Evolutionary conservation across 2,888 invertebrate genomes (phyloP).

Genomic region (Baronia brevicornis): DNA sequence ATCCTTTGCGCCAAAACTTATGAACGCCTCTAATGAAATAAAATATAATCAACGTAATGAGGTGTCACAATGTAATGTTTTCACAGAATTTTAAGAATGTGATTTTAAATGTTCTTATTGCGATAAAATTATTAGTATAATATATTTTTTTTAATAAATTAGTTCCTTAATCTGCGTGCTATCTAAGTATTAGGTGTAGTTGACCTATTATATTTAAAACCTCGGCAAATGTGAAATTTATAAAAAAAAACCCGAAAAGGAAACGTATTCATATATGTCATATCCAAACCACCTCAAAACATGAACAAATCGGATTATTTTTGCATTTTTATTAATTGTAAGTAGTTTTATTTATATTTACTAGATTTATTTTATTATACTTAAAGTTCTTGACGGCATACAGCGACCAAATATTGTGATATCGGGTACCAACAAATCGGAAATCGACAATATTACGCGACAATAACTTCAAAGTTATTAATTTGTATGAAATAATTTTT

Average conservation of each 20-base stretch:
- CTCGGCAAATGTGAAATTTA: not conserved
- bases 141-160: too few relatives aligned
- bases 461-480: constrained; percentile 13
- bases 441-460: constrained; percentile 4
- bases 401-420: constrained; percentile 57
- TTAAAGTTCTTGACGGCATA: constrained; percentile 33
- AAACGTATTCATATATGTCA: not conserved
- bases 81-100: too few relatives aligned
- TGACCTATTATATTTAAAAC: not conserved
- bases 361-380: constrained; percentile 8
- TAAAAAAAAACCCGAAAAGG: not conserved
- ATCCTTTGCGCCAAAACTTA: too few relatives aligned
- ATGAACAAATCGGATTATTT: constrained; percentile 14
- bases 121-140: too few relatives aligned
- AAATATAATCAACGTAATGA: too few relatives aligned
- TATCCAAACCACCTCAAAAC: constrained; percentile 2
- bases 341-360: constrained; percentile 6
- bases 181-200: too few relatives aligned
- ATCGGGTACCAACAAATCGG: constrained; percentile 10
- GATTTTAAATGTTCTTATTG: too few relatives aligned
- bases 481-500: too few relatives aligned
- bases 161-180: too few relatives aligned
- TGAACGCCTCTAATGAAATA: too few relatives aligned
- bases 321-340: constrained; percentile 22
- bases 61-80: too few relatives aligned